Percentiles rank a stretch among this genome's conserved stretches.
phyloP scores from a whole-genome alignment of 2,888 invertebrate genomes.

The Panzeria rudis region DNA sequence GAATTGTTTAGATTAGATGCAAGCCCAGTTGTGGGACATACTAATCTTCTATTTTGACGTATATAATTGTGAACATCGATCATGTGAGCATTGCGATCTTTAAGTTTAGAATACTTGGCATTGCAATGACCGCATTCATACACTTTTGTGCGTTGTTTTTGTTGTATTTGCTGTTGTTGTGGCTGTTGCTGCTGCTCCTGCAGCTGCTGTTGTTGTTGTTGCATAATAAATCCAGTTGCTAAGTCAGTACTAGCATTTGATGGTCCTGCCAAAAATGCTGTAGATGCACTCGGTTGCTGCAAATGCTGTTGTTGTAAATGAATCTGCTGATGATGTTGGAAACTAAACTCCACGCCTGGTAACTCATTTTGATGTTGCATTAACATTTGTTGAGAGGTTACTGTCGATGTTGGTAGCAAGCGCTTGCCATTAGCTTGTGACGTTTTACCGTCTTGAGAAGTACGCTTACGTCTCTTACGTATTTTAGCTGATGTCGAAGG shows the following conservation, averaged over 20 bases:
- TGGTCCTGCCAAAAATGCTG: conserved; percentile 80
- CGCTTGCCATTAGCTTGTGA: conserved; percentile 53
- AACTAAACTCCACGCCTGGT: conserved; percentile 69
- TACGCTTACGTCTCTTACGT: conserved; percentile 75
- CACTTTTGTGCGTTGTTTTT: conserved; percentile 79
- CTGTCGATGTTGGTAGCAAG: conserved; percentile 74
- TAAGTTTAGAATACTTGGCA: conserved; percentile 80
- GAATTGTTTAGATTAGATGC: conserved; percentile 61
- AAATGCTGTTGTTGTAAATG: conserved; percentile 70
- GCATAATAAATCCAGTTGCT: conserved; percentile 70
- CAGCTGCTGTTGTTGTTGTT: conserved; percentile 70
- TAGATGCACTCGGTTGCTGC: conserved; percentile 76
- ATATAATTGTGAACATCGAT: conserved; percentile 82
- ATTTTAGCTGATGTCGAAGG: conserved; percentile 75
- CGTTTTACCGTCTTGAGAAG: conserved; percentile 63
- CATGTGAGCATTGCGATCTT: conserved; percentile 83
- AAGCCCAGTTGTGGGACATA: conserved; percentile 77
- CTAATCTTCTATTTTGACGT: conserved; percentile 81
- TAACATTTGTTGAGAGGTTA: conserved; percentile 74
- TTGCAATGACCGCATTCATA: conserved; percentile 83
- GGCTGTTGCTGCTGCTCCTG: conserved; percentile 66
- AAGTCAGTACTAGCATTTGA: conserved; percentile 78
- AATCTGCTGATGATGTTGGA: conserved; percentile 68
- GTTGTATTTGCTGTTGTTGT: conserved; percentile 63
- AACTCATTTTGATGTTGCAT: conserved; percentile 66